phyloP scores from a whole-genome alignment of 2,797 vertebrate genomes.

The Pangasius krempfi region DNA sequence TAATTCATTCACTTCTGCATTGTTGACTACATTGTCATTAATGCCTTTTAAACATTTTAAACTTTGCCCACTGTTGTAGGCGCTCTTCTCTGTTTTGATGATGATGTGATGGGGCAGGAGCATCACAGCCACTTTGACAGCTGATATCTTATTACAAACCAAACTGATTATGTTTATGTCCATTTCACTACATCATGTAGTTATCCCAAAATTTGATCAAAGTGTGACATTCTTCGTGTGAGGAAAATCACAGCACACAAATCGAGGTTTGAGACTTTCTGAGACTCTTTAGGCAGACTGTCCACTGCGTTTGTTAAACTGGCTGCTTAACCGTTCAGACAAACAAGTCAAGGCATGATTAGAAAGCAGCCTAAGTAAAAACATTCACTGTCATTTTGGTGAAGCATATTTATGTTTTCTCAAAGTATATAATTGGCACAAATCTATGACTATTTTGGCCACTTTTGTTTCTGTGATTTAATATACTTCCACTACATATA shows the following conservation, averaged over 20 bases:
- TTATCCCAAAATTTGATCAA: not conserved
- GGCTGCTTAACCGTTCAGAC: no score
- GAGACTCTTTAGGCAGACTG: no score
- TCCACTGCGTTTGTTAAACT: no score
- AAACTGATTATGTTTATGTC: not conserved
- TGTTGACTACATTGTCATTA: not conserved
- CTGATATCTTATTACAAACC: not conserved
- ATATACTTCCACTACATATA: not conserved
- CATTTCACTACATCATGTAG: not conserved
- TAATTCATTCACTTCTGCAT: not conserved
- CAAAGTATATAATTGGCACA: not conserved
- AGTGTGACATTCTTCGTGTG: not conserved
- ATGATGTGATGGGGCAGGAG: not conserved
- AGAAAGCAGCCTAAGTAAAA: no score
- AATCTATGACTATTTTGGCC: no score
- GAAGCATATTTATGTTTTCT: not conserved
- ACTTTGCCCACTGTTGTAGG: not conserved
- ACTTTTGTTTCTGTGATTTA: not conserved
- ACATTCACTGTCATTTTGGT: no score
- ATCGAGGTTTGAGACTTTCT: no score
- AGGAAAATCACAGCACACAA: not conserved
- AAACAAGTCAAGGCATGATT: no score
- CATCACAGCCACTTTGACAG: no score
- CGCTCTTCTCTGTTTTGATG: not conserved
- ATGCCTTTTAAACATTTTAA: not conserved